These are phyloP conservation scores for Greenwoodochromis staneri DNA, from an alignment of 2,113 vertebrate species.

Conservation along the genomic window DNA sequence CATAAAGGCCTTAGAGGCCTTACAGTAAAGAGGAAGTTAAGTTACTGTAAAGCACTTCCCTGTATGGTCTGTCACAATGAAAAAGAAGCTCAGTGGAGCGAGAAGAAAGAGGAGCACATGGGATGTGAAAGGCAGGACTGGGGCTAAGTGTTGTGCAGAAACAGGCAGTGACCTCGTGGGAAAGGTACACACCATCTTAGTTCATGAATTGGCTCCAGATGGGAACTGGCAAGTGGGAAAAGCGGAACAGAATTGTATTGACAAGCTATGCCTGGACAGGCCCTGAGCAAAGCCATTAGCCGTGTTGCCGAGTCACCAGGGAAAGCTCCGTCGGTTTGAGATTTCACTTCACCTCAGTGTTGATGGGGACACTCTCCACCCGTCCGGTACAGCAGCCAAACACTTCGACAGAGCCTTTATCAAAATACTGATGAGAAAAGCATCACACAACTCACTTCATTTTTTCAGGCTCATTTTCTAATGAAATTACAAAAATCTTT, in stretches of 20 bases:
- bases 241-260: constrained; percentile 79
- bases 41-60: constrained; percentile 33
- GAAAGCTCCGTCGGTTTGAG: constrained; percentile 66
- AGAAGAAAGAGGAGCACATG: constrained; percentile 25
- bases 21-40: constrained; percentile 6
- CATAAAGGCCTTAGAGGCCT: neutral
- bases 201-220: constrained; percentile 80
- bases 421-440: constrained; percentile 45
- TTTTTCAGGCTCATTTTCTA: constrained; percentile 6
- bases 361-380: constrained; percentile 62
- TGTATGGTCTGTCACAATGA: constrained; percentile 37
- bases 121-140: constrained; percentile 8
- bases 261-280: constrained; percentile 70
- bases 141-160: constrained; percentile 44
- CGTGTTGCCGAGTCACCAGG: constrained; percentile 62
- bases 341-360: constrained; percentile 79
- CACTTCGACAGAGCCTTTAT: neutral
- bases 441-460: neutral
- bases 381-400: neutral
- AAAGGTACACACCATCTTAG: constrained; percentile 69
- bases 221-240: constrained; percentile 79
- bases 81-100: constrained; percentile 33
- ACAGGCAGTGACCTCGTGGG: constrained; percentile 58
- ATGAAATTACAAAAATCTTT: constrained; percentile 36
- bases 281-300: constrained; percentile 76